Base-by-base conservation (phyloP, 53 echinoderm and acorn worm species). In the Arbacia lixula region DNA sequence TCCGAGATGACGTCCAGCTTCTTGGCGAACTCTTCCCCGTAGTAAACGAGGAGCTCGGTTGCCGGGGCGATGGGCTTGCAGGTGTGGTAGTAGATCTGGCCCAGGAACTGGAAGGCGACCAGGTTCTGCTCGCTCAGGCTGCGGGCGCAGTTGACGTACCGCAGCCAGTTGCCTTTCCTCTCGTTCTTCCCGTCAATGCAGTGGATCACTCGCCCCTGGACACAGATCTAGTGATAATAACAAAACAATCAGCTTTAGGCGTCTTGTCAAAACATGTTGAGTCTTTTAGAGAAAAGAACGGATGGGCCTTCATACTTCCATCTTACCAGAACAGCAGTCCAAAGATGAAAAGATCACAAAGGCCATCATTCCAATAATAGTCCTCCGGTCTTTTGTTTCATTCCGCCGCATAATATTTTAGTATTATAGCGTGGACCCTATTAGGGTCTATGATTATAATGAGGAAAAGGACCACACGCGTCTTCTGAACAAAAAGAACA, bases 121-220 rank as follows among this genome's bases (percentile, higher is more conserved):
- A 95, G 95, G 56, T 93, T 95, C 86, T 95, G 95, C 51, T 95
- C 95, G 3, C 52, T 22, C 79, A 92, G 86, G 69, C 78, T 89
- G 19, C 95, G 72, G 14, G 95, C 95, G 80, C 95, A 95, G 85
- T 95, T 95, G 36, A 95, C 93, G 29, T 85, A 95, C 16, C 95
- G 80, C 89, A 95, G 93, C 95, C 95, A 95, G 87, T 95, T 95
- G 36, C 91, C 83, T 34, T 89, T 93, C 28, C 53, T 42, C 37
- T 93, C 91, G 36, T 91, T 83, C 53, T 96, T 87, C 33, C 93
- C 93, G 64, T 96, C 91, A 9, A 96, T 56, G 84, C 85, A 96
- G 51, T 91, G 86, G 10, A 85, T 60, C 39, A 85, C 79, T 51
- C 86, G 85, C 58, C 82, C 87, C 20, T 89, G 86, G 53, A 86